Percentiles rank a stretch among this genome's conserved stretches.
Evolutionary conservation across 2,797 vertebrate genomes (phyloP).

Genomic region (Oryzias dopingdopingensis): DNA sequence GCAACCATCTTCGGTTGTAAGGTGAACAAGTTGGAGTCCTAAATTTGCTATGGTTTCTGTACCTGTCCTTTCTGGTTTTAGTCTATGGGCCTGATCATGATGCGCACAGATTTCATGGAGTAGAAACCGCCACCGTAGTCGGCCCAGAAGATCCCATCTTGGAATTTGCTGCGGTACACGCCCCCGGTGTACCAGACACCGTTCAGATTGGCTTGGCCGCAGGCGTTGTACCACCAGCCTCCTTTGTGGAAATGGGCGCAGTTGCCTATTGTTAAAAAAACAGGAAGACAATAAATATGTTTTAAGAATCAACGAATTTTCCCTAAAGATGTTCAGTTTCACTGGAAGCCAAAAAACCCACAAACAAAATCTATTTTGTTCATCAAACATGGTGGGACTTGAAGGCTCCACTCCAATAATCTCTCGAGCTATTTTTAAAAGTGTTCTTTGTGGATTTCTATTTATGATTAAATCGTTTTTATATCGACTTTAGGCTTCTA

Average conservation of each 20-base stretch:
- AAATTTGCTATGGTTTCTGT: slow-evolving; percentile 25
- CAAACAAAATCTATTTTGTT: too few species aligned
- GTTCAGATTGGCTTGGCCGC: slow-evolving; percentile 95
- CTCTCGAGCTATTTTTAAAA: too few species aligned
- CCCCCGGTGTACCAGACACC: slow-evolving; percentile 98
- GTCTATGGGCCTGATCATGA: slow-evolving; percentile 90
- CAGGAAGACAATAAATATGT: not conserved
- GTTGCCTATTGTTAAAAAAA: slow-evolving; percentile 81
- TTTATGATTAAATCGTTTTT: too few species aligned
- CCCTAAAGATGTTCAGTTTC: too few species aligned
- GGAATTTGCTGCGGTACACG: slow-evolving; percentile 95
- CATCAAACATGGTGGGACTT: too few species aligned
- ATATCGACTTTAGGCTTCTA: too few species aligned
- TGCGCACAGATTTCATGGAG: slow-evolving; percentile 86
- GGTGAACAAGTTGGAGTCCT: slow-evolving; percentile 37
- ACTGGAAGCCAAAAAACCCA: too few species aligned
- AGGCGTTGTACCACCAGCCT: slow-evolving; percentile 98
- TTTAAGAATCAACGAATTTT: not conserved
- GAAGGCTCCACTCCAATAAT: too few species aligned
- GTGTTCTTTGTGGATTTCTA: too few species aligned
- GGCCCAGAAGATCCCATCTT: slow-evolving; percentile 98
- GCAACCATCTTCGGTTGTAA: slow-evolving; percentile 24
- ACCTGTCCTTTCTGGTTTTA: slow-evolving; percentile 41
- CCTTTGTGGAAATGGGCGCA: slow-evolving; percentile 98
- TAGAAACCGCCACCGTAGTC: slow-evolving; percentile 97